Evolutionary conservation across 2,113 vertebrate species (phyloP).

Genomic region (Ammodytes dubius): DNA sequence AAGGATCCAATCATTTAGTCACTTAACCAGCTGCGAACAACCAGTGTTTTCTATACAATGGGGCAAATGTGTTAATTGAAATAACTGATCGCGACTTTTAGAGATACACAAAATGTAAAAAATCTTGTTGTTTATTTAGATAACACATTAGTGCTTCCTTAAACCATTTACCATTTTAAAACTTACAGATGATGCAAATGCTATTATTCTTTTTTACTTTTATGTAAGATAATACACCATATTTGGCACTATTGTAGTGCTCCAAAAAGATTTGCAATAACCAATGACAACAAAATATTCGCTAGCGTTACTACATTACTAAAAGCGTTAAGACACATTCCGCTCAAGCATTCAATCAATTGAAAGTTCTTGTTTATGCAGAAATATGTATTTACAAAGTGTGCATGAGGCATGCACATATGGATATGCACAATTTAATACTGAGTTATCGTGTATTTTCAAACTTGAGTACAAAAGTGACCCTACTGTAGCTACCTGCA

Average conservation of each 20-base stretch:
- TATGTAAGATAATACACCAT: constrained; percentile 74
- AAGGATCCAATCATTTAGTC: constrained; percentile 24
- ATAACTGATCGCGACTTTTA: constrained; percentile 56
- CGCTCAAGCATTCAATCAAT: constrained; percentile 83
- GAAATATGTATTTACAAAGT: constrained; percentile 81
- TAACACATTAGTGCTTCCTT: constrained; percentile 82
- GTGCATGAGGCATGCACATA: constrained; percentile 77
- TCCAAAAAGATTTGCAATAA: constrained; percentile 61
- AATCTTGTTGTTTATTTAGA: constrained; percentile 80
- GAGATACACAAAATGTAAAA: constrained; percentile 74
- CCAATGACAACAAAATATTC: constrained; percentile 77
- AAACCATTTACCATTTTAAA: constrained; percentile 75
- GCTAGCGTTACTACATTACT: constrained; percentile 83
- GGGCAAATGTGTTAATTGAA: constrained; percentile 57
- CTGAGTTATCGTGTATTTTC: constrained; percentile 82
- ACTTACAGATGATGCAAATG: constrained; percentile 74
- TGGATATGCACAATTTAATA: constrained; percentile 81
- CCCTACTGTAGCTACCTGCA: constrained; percentile 79
- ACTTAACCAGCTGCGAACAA: constrained; percentile 17
- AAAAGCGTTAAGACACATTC: constrained; percentile 81
- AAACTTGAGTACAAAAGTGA: constrained; percentile 85
- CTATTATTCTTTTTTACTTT: constrained; percentile 52
- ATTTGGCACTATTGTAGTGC: constrained; percentile 75
- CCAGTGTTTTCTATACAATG: constrained; percentile 26
- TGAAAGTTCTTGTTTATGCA: constrained; percentile 79